These are phyloP conservation scores for Cryptosula pallasiana DNA, from an alignment of 2,888 invertebrate species.

Conservation along the genomic window DNA sequence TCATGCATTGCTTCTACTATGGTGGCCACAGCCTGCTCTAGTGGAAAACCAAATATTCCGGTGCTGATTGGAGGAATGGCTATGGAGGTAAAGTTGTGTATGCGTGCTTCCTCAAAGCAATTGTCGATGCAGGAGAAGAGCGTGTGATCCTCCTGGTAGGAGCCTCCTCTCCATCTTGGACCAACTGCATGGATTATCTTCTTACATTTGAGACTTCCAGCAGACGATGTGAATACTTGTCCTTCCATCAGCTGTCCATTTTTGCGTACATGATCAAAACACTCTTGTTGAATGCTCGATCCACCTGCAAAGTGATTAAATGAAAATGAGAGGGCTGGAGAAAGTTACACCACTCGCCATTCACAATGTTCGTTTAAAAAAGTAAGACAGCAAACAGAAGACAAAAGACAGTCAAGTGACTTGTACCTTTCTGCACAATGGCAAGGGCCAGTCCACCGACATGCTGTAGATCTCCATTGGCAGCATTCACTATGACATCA, in stretches of 20 bases:
- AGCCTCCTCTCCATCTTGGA: slow-evolving; percentile 33
- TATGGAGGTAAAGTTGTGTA: slow-evolving; percentile 30
- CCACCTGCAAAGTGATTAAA: background rate
- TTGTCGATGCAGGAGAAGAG: slow-evolving; percentile 31
- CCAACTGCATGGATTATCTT: slow-evolving; percentile 35
- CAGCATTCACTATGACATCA: slow-evolving; percentile 13
- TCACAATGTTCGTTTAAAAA: no score
- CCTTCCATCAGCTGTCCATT: slow-evolving; percentile 31
- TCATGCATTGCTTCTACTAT: background rate
- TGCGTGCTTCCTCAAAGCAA: slow-evolving; percentile 29
- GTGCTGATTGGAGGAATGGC: slow-evolving; percentile 41
- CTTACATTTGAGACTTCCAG: slow-evolving; percentile 31
- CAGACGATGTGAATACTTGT: slow-evolving; percentile 30
- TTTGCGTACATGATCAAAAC: slow-evolving; percentile 29
- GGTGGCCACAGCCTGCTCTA: background rate
- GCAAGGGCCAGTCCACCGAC: background rate
- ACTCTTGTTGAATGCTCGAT: slow-evolving; percentile 29
- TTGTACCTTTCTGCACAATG: slow-evolving; percentile 1
- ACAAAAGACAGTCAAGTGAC: no score
- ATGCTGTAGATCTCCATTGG: background rate
- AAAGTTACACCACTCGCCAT: no score
- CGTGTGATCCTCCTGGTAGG: slow-evolving; percentile 28
- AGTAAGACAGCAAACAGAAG: no score
- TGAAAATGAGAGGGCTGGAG: no score
- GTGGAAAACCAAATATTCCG: slow-evolving; percentile 34